Evolutionary conservation across 2,113 vertebrate species (phyloP).

Genomic region (Gorsachius goisagi): DNA sequence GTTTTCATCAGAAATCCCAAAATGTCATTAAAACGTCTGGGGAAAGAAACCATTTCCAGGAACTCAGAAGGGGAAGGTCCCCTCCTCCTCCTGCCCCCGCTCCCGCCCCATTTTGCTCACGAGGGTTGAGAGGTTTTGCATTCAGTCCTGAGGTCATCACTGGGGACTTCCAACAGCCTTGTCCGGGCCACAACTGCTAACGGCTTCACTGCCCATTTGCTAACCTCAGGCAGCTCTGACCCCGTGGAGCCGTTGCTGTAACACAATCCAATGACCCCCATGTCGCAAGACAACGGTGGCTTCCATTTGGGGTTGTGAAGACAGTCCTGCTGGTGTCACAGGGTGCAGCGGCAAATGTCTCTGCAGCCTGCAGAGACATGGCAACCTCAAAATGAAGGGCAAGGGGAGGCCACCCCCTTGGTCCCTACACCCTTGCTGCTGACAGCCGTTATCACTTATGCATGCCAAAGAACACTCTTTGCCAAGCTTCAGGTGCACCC

Average conservation of each 20-base stretch:
- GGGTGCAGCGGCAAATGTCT: not conserved
- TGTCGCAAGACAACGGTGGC: accelerated
- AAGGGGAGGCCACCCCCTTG: not conserved
- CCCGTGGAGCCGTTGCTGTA: accelerated
- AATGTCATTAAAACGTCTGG: not conserved
- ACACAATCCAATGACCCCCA: not conserved
- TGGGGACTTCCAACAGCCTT: not conserved
- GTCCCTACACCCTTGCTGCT: not conserved
- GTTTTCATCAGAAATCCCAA: not conserved
- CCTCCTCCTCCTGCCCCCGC: not conserved
- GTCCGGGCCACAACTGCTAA: accelerated
- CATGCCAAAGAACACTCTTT: not conserved
- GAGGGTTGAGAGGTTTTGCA: accelerated
- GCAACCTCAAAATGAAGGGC: not conserved
- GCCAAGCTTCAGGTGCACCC: not conserved
- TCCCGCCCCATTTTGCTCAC: not conserved
- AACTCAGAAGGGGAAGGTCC: not conserved
- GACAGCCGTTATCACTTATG: not conserved
- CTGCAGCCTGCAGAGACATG: not conserved
- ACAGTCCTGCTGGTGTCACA: accelerated
- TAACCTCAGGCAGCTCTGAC: accelerated
- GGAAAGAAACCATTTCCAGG: not conserved
- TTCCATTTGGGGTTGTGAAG: not conserved
- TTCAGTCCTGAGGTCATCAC: not conserved
- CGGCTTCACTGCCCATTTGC: accelerated